Base-by-base conservation (phyloP, 1,140 invertebrate genomes). In the Hylaeus volcanicus region DNA sequence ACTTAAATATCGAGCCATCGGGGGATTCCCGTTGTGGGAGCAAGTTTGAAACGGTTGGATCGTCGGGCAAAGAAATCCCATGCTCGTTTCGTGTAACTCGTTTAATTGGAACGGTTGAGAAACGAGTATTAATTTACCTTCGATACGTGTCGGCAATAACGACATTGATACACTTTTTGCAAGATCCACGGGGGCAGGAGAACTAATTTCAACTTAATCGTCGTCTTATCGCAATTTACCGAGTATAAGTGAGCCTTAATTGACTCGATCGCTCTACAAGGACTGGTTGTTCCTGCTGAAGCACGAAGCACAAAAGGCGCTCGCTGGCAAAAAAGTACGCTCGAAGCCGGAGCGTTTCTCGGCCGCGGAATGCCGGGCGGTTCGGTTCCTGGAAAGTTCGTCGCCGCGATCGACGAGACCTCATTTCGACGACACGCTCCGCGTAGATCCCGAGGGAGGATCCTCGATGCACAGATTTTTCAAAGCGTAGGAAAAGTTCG, bases 121-220 rank as follows among this genome's bases (percentile, higher is more conserved):
- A 86, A 86, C 74, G 81, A 45, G 84, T 85, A 82, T 86, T 86
- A 82, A 86, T 86, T 80, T 85, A 74, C 70, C 71, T 68, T 86
- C 75, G 80, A 86, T 86, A 86, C 85, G 85, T 86, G 85, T 86
- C 80, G 80, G 85, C 83, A 82, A 83, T 86, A 86, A 86, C 85
- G 85, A 86, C 85, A 75, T 70, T 79, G 80, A 86, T 86, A 86
- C 75, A 79, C 39, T 86, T 86, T 83, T 86, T 86, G 71, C 68
- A 39, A 65, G 55, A 55, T 63, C 74, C 79, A 69, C 63, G 74
- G 74, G 79, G 60, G 63, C 15, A 43, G 56, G 66, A 65, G 76
- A 77, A 74, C 85, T 87, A 86, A 87, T 86, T 87, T 81, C 84
- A 61, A 86, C 73, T 87, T 87, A 87, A 87, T 87, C 85, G 85